A percentile compares a stretch with the other conserved stretches of the same genome.
These are phyloP conservation scores for Heliconius sara DNA, from an alignment of 2,888 invertebrate species.

Conservation along the genomic window DNA sequence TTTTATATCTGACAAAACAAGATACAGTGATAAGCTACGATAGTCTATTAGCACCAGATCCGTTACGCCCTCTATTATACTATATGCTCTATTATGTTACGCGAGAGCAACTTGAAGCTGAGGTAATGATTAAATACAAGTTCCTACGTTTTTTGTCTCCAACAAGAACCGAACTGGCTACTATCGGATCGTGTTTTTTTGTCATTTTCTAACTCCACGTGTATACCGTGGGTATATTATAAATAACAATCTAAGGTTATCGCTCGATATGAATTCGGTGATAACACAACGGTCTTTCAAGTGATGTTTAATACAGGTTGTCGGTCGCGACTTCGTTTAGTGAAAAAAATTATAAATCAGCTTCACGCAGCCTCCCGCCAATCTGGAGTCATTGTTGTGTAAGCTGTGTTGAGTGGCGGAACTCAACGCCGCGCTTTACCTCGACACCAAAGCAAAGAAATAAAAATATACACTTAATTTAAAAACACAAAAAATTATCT, in stretches of 20 bases:
- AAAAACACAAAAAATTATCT: too few relatives aligned
- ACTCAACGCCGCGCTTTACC: too few relatives aligned
- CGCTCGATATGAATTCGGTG: constrained; percentile 29
- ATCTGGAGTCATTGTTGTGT: too few relatives aligned
- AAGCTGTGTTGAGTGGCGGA: too few relatives aligned
- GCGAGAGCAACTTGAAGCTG: neutral
- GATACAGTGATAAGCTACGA: neutral
- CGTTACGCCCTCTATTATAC: too few relatives aligned
- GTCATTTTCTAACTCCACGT: constrained; percentile 1
- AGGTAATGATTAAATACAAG: neutral
- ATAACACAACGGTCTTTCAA: neutral
- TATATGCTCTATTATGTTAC: neutral
- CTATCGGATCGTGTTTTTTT: neutral
- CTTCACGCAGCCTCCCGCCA: too few relatives aligned
- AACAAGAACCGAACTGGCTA: constrained; percentile 1
- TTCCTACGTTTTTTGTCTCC: neutral
- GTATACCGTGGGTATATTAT: constrained; percentile 13
- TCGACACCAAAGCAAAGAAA: too few relatives aligned
- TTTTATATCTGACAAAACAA: neutral
- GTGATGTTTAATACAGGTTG: neutral
- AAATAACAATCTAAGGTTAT: constrained; percentile 37
- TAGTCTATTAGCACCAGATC: neutral
- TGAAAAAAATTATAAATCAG: too few relatives aligned
- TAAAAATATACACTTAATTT: too few relatives aligned
- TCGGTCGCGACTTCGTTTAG: neutral